Evolutionary conservation across 1,140 invertebrate species (phyloP).

Genomic region (Drosophila sproati): DNA sequence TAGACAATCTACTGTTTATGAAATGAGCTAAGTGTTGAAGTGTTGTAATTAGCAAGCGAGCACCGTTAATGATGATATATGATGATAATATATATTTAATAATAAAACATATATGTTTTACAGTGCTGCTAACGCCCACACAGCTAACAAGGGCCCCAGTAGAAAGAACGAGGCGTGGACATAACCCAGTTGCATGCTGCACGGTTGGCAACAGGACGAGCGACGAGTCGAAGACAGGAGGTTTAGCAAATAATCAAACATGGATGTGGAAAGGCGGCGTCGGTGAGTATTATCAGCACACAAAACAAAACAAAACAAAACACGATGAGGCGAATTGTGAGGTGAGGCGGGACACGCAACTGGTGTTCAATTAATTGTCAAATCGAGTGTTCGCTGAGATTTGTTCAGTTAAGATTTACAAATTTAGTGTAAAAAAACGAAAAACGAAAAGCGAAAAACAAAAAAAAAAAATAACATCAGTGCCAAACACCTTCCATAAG

Average conservation of each 20-base stretch:
- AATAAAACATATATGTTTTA: neutral
- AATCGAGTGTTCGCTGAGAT: slow-evolving; percentile 11
- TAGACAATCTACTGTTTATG: no score
- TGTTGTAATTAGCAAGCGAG: no score
- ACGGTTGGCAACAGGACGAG: slow-evolving; percentile 4
- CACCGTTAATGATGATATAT: no score
- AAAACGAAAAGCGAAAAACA: neutral
- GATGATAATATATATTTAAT: no score
- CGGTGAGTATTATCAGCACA: slow-evolving; percentile 56
- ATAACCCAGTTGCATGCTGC: slow-evolving; percentile 36
- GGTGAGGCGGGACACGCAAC: neutral
- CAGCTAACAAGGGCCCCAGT: neutral
- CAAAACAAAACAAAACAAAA: neutral
- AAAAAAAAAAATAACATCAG: slow-evolving; percentile 28
- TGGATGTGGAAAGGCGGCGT: slow-evolving; percentile 75
- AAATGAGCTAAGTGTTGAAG: no score
- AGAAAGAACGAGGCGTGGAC: neutral
- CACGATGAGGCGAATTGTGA: neutral
- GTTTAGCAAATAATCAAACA: slow-evolving; percentile 35
- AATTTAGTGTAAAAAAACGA: slow-evolving; percentile 50
- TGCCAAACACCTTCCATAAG: slow-evolving; percentile 77
- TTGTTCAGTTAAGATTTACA: slow-evolving; percentile 60
- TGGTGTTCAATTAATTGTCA: slow-evolving; percentile 24
- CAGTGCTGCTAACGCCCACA: slow-evolving; percentile 3
- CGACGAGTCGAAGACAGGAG: slow-evolving; percentile 25